A percentile compares a stretch with the other conserved stretches of the same genome.
Conservation (phyloP, 2,888 invertebrate species). For the Pedicia rivosa region DNA sequence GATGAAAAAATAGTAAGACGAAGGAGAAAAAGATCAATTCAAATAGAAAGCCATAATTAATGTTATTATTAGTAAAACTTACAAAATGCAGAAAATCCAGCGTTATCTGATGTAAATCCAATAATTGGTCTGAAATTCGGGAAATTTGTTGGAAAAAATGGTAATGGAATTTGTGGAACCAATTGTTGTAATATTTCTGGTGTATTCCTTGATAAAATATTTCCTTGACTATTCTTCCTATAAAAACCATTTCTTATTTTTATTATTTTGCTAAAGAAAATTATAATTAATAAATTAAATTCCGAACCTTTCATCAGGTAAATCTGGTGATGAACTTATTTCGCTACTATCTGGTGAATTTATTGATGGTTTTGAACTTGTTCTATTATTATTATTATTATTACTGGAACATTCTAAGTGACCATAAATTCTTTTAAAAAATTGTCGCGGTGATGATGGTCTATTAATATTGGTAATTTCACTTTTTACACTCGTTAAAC, state of each 20-base stretch:
- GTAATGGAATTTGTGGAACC: not conserved
- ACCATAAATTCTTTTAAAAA: conserved; percentile 66
- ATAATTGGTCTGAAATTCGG: conserved; percentile 11
- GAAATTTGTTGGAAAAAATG: conserved; percentile 6
- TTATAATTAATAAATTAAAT: conserved; percentile 1
- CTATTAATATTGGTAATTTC: no score
- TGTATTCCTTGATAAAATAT: not conserved
- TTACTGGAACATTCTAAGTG: conserved; percentile 39
- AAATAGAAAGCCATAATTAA: no score
- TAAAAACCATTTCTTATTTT: no score
- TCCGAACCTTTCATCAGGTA: conserved; percentile 23
- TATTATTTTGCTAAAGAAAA: no score
- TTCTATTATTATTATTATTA: conserved; percentile 1
- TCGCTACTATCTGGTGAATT: conserved; percentile 24
- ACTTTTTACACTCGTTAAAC: no score
- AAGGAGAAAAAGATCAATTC: no score
- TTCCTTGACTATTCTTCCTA: no score
- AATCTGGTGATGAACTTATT: conserved; percentile 26
- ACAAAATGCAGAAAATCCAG: conserved; percentile 29
- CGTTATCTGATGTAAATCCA: conserved; percentile 23
- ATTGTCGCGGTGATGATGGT: conserved; percentile 64
- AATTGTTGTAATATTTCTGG: not conserved
- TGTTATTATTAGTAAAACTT: conserved; percentile 15
- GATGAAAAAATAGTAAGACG: no score
- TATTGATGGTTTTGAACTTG: not conserved